A percentile compares a stretch with the other conserved stretches of the same genome.
Evolutionary conservation across 2,113 vertebrate genomes (phyloP).

Genomic region (Hiodon tergisus): DNA sequence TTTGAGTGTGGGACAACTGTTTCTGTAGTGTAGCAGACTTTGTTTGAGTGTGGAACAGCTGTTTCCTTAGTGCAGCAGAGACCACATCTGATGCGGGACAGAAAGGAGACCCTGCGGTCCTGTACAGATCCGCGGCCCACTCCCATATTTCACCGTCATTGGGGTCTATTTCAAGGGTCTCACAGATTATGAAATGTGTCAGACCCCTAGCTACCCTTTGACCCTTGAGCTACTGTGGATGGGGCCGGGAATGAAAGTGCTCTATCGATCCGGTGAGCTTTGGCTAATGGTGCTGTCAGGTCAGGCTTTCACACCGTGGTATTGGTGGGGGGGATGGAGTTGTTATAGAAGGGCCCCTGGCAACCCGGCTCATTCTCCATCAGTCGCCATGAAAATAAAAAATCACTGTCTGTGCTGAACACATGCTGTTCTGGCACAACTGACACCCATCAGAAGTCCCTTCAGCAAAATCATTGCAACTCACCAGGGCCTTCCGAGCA

Average conservation of each 20-base stretch:
- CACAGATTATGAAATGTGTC: no score
- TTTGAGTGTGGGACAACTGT: no score
- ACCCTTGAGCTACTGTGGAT: not conserved
- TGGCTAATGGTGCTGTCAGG: not conserved
- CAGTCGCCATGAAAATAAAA: constrained; percentile 8
- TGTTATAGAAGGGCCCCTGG: not conserved
- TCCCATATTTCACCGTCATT: no score
- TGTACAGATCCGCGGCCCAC: no score
- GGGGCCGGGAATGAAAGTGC: not conserved
- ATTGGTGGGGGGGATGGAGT: not conserved
- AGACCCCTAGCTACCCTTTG: not conserved
- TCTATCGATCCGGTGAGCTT: not conserved
- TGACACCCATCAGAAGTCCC: not conserved
- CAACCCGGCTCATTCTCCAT: not conserved
- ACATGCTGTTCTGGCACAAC: not conserved
- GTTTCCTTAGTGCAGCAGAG: no score
- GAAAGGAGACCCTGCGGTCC: no score
- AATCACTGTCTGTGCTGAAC: not conserved
- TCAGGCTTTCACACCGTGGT: not conserved
- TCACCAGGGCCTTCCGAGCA: no score
- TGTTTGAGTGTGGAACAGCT: no score
- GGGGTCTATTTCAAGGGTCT: no score
- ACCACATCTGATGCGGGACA: no score
- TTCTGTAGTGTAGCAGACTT: not conserved
- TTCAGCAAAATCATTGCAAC: not conserved